Evolutionary conservation across 2,797 vertebrate species (phyloP), one percentile per base, ranked within the genome.

Genomic region (Sebastes nivosus): DNA sequence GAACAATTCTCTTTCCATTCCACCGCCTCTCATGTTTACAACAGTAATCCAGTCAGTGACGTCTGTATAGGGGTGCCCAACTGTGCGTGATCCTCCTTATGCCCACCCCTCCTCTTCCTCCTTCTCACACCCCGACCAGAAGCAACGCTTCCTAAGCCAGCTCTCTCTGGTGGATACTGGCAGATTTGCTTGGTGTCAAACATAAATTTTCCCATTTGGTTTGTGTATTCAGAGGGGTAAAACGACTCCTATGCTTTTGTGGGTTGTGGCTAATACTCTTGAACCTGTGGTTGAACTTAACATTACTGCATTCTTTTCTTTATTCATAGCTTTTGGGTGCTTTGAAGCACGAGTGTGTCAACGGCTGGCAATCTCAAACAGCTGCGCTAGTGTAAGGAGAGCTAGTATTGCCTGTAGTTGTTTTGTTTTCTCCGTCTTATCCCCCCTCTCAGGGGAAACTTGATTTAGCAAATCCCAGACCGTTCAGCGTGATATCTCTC

Each of bases 381-480:
- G 85, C 84, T 83, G 83, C 65, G 24, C 61, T 38, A 46, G 80
- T 84, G 85, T 77, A 70, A 77, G 82, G 72, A 80, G 76, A 73
- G 79, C 59, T 64, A 22, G 80, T 72, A 71, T 77, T 80, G 87
- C 92, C 84, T 81, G 85, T 79, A 74, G 93, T 91, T 90, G 84
- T 86, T 92, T 88, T 82, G 80, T 87, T 92, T 91, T 81, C 81
- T 60, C 72, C 6, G 80, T 80, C 72, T 88, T 80, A 84, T 89
- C 78, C 80, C 59, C 0, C 42, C 57, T 87, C 83, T 87, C 86
- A 27, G 46, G 73, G 87, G 89, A 81, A 82, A 79, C 79, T 72
- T 46, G 72, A 82, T 82, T 82, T 84, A 90, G 79, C 67, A 82
- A 90, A 93, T 93, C 89, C 85, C 79, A 80, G 30, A 69, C 81